A percentile compares a stretch with the other conserved stretches of the same genome.
phyloP scores from a whole-genome alignment of 2,888 invertebrate genomes.

The Eristalis tenax region DNA sequence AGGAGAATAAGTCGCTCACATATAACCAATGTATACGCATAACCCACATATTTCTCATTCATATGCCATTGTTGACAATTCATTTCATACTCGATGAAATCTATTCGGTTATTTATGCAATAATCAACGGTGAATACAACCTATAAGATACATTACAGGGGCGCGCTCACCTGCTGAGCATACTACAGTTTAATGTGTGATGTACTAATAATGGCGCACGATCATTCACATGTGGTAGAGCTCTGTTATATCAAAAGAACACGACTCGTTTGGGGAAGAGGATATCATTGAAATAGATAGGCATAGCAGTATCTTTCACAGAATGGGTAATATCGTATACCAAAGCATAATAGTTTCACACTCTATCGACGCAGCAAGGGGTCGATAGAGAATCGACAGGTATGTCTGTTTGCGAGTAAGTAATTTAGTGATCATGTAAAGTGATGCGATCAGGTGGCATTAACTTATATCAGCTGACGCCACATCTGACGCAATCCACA shows the following conservation, averaged over 20 bases:
- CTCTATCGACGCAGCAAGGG: background rate
- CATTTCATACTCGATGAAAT: background rate
- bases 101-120: background rate
- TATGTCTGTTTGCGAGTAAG: background rate
- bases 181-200: background rate
- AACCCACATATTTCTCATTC: background rate
- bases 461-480: background rate
- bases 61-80: constrained; percentile 1
- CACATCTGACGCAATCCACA: too few relatives aligned
- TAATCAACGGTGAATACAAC: background rate
- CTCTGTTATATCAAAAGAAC: background rate
- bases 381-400: background rate
- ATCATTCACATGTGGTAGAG: background rate
- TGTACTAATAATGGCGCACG: background rate
- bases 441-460: background rate
- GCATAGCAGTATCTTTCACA: background rate
- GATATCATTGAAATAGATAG: background rate
- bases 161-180: background rate
- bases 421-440: background rate
- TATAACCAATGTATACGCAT: background rate
- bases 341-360: background rate
- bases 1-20: constrained; percentile 1
- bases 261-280: background rate
- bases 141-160: background rate
- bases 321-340: background rate